Evolutionary conservation across 2,888 invertebrate genomes (phyloP), one percentile per base, ranked within the genome.

Genomic region (Argyresthia albistria): DNA sequence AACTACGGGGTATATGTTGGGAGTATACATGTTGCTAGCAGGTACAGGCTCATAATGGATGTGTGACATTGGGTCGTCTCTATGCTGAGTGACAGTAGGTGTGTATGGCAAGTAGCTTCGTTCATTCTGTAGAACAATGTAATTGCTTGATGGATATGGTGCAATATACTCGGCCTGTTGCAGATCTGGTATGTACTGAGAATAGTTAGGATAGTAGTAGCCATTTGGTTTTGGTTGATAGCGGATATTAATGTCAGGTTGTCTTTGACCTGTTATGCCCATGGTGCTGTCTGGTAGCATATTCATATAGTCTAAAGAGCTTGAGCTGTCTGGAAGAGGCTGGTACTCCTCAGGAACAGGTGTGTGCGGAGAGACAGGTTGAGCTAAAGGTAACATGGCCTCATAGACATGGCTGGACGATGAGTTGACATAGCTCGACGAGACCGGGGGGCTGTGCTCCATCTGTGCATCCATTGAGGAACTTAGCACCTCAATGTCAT

Each of bases 401-500:
- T 77, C 78, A 60, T 76, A 77, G 14, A 70, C 63, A 49, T 73
- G 79, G 53, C 65, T 69, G 11, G 80, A 75, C 16, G 76, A 76
- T 10, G 81, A 77, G 60, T 80, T 80, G 16, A 77, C 70, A 59
- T 73, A 78, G 57, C 77, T 78, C 25, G 80, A 78, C 35, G 82
- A 78, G 49, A 25, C 57, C 50, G 15, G 57, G 46, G 9, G 25
- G 35, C n/a, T n/a, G 53, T 49, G 42, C 51, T 54, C 9, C 45
- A 53, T 12, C 52, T 51, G 49, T 6, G 25, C n/a, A 46, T 76
- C 76, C 53, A 67, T 58, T 15, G 69, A 62, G 48, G 70, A 55
- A 7, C 80, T 80, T 42, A 86, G 61, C 10, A 87, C 78, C 64
- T 83, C 88, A 57, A 90, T 86, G 60, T 91, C 91, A 60, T 90